Evolutionary conservation across 2,888 invertebrate genomes (phyloP), one percentile per base, ranked within the genome.

Genomic region (Lasioglossum oenotherae): DNA sequence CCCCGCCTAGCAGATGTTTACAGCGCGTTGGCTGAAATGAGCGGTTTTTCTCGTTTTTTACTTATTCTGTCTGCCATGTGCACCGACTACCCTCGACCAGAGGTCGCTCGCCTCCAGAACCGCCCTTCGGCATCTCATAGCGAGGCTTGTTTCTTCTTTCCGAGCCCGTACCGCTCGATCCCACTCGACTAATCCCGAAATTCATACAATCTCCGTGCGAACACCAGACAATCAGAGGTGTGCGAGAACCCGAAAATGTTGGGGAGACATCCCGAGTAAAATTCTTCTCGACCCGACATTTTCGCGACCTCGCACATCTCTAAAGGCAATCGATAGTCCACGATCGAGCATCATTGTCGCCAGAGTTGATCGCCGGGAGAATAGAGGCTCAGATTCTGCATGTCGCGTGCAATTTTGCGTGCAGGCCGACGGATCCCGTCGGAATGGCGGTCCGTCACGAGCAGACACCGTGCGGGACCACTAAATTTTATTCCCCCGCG

Each of bases 1-100:
- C 92, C 92, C 92, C 93, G 93, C 92, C 93, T 93, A 92, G 94
- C 95, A 95, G 94, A 95, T 95, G 94, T 94, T 94, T 94, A 93
- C 92, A 89, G 90, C 88, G 90, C 90, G 89, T 90, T 90, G 87
- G 90, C 91, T 91, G 91, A 93, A 94, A 92, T 88, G 90, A 92
- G 91, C 89, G 90, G 88, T 93, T 92, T 91, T 93, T 92, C 92
- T 90, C 91, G 90, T 93, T 88, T 92, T 91, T 89, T 91, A 89
- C 92, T 93, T 92, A 90, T 91, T 92, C 92, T 92, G 92, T 92
- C 93, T 93, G 91, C 91, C 92, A 92, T 92, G 91, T 93, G 93
- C 92, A 91, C 88, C 82, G 86, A 89, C 88, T 88, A 89, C 90
- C 88, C 90, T 85, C 91, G 87, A 81, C 81, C 88, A 82, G 91